Base-by-base conservation (phyloP, 2,797 vertebrate species). In the Bucorvus abyssinicus region DNA sequence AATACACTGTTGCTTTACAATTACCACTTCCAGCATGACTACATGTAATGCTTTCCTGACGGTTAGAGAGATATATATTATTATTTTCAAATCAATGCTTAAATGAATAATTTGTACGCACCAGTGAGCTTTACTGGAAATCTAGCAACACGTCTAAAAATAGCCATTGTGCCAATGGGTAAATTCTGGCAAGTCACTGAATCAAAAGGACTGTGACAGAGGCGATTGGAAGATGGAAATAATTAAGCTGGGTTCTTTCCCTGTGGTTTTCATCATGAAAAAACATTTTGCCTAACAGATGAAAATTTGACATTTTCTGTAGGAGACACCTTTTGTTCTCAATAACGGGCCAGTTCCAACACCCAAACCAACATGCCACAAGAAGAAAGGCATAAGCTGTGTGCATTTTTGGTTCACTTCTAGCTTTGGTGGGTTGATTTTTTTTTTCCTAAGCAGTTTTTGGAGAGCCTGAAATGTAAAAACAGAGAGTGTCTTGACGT, bases 51-150 rank as follows among this genome's bases (percentile, higher is more conserved):
- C 67, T 94, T 96, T 87, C 87, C 67, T 94, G 94, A 95, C 63
- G 42, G 55, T 64, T 96, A 77, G 95, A 94, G 42, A 76, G 24
- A 59, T 57, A 77, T 86, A 2, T 97, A 90, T 92, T 96, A 96
- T 95, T 96, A 96, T 96, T 96, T 97, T 97, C 94, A 96, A 96
- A 97, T 96, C 91, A 95, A 80, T 84, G 94, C 96, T 94, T 95
- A 97, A 97, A 96, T 96, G 84, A 94, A 94, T 97, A 95, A 95
- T 96, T 95, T 95, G 42, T 95, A 95, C 84, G 95, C 97, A 95
- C 69, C 93, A 96, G 60, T 34, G 34, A 97, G 79, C 93, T 95
- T 96, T 93, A 94, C 85, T 95, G 89, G 84, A 97, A 95, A 97
- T 95, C 87, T 81, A 97, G 84, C 53, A 94, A 94, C 91, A 70